Conservation (phyloP, 2,113 vertebrate genomes). For the Mobula birostris region DNA sequence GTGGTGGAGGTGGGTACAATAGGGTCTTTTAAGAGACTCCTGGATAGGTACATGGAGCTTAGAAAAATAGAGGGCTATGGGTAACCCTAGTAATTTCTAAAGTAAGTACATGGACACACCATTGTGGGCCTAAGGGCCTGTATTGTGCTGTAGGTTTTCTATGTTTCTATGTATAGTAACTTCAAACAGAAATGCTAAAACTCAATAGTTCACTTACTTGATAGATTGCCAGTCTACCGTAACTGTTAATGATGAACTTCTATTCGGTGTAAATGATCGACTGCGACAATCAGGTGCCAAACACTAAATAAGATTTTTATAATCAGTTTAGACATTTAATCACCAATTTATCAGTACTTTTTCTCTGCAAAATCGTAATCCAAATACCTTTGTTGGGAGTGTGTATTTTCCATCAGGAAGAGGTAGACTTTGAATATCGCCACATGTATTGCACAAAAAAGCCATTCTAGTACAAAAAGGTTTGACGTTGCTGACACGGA, state of each 20-base stretch:
- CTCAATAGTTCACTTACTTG: constrained; percentile 64
- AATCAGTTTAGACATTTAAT: constrained; percentile 12
- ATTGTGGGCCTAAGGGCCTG: no score
- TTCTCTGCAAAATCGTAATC: neutral
- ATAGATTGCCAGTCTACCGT: constrained; percentile 94
- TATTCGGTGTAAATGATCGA: constrained; percentile 66
- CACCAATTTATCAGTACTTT: neutral
- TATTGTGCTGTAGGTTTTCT: no score
- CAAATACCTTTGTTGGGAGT: constrained; percentile 75
- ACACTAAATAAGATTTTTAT: constrained; percentile 60
- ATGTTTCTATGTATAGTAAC: neutral
- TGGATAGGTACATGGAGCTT: no score
- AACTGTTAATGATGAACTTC: constrained; percentile 80
- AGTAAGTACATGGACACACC: no score
- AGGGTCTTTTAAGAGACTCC: no score
- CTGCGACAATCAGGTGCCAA: constrained; percentile 68
- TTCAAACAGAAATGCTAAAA: neutral
- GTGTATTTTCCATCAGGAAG: constrained; percentile 81
- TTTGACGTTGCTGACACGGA: constrained; percentile 85
- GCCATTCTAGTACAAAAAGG: constrained; percentile 82
- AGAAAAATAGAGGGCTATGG: no score
- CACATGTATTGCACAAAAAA: constrained; percentile 73
- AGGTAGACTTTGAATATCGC: constrained; percentile 63
- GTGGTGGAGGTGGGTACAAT: no score
- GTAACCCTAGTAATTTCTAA: no score